These are phyloP conservation scores for Ailurus styani DNA, from an alignment of 2,113 vertebrate species.

Conservation along the genomic window DNA sequence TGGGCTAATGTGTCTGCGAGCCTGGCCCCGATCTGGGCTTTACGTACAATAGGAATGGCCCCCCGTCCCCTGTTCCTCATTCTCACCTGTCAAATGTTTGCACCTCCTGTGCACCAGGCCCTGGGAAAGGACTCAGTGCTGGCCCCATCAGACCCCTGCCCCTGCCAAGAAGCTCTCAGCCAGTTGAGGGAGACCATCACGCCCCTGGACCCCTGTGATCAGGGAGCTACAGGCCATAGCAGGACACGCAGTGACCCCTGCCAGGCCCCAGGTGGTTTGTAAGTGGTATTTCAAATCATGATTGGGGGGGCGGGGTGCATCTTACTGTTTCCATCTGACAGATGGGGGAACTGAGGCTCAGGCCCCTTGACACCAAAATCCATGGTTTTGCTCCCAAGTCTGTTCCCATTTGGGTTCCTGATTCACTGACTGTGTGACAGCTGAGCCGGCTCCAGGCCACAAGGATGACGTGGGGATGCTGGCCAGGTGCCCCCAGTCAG, in stretches of 20 bases:
- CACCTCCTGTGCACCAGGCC: background rate
- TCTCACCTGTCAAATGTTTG: background rate
- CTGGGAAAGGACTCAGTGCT: background rate
- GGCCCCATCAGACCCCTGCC: background rate
- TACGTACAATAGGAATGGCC: rapidly evolving
- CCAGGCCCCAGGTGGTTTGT: background rate
- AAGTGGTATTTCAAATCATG: background rate
- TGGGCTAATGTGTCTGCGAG: background rate
- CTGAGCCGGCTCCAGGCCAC: background rate
- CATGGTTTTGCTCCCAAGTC: background rate
- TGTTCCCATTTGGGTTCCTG: background rate
- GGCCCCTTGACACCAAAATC: background rate
- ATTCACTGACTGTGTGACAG: background rate
- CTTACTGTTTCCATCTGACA: background rate
- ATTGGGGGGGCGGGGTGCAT: background rate
- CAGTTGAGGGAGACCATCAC: rapidly evolving
- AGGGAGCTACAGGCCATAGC: background rate
- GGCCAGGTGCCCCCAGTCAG: rapidly evolving
- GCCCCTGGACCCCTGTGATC: background rate
- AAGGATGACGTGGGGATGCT: background rate
- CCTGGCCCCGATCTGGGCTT: rapidly evolving
- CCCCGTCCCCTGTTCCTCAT: background rate
- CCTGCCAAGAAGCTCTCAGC: background rate
- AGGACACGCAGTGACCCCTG: background rate
- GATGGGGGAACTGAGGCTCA: background rate